These are phyloP conservation scores for Echinarachnius parma DNA, from an alignment of 53 echinoderm and acorn worm genomes.

Conservation along the genomic window DNA sequence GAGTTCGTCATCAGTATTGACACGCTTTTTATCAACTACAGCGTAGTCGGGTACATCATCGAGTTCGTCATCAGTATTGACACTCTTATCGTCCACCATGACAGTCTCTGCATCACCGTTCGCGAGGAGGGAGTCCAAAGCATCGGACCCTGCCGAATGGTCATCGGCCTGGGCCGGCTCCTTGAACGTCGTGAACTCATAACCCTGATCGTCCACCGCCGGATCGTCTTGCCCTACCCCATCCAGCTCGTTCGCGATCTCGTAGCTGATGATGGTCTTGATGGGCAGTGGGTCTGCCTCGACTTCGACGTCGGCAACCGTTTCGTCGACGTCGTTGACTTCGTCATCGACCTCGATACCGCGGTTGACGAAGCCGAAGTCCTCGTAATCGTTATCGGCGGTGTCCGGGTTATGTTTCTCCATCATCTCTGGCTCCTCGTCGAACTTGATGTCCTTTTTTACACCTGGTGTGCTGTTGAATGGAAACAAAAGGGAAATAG, in stretches of 20 bases:
- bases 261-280: neutral
- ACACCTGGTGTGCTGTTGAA: no score
- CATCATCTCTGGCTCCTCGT: constrained; percentile 9
- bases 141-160: no score
- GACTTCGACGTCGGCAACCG: neutral
- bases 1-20: no score
- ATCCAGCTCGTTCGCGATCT: neutral
- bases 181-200: constrained; percentile 26
- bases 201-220: neutral
- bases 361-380: constrained; percentile 5
- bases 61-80: constrained; percentile 12
- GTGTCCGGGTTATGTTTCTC: neutral
- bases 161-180: neutral
- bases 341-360: constrained; percentile 8
- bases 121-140: no score
- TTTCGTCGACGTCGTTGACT: neutral
- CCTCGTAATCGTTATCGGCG: constrained; percentile 12
- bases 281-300: constrained; percentile 5
- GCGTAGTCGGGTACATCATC: no score
- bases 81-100: constrained; percentile 7
- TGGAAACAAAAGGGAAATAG: no score
- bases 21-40: no score
- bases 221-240: neutral
- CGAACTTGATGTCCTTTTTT: constrained; percentile 7
- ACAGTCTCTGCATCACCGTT: neutral